Conservation (phyloP, 2,797 vertebrate genomes). For the Jordanella pulchra region DNA sequence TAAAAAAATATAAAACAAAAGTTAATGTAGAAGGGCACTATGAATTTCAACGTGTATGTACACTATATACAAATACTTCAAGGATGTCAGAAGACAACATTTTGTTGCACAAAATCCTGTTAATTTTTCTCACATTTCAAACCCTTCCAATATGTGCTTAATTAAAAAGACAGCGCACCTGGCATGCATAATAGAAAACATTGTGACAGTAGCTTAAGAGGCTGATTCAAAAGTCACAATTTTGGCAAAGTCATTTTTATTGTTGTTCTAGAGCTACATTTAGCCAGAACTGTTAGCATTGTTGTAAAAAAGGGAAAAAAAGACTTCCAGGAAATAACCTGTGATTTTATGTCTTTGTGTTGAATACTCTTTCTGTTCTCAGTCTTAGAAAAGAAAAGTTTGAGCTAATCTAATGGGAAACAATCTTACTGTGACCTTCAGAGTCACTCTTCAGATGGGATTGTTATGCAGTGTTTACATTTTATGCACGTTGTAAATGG, state of each 20-base stretch:
- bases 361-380: constrained; percentile 5
- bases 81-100: background rate
- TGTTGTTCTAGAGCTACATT: constrained; percentile 47
- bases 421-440: constrained; percentile 20
- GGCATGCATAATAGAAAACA: background rate
- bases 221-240: constrained; percentile 69
- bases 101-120: background rate
- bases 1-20: background rate
- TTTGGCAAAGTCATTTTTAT: constrained; percentile 59
- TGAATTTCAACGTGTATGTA: background rate
- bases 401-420: constrained; percentile 28
- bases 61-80: background rate
- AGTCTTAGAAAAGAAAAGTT: background rate
- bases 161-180: background rate
- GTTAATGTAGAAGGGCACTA: background rate
- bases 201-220: constrained; percentile 14
- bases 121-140: background rate
- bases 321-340: constrained; percentile 68
- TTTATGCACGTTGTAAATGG: constrained; percentile 45
- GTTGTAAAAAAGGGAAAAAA: constrained; percentile 60
- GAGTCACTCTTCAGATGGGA: constrained; percentile 27
- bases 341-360: constrained; percentile 58
- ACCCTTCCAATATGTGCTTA: background rate
- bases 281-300: constrained; percentile 62
- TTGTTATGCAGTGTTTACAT: constrained; percentile 25